Percentiles rank a stretch among this genome's conserved stretches.
Evolutionary conservation across 37 sponge, comb jelly and placozoan genomes (phyloP).

Genomic region (Geodia barretti): DNA sequence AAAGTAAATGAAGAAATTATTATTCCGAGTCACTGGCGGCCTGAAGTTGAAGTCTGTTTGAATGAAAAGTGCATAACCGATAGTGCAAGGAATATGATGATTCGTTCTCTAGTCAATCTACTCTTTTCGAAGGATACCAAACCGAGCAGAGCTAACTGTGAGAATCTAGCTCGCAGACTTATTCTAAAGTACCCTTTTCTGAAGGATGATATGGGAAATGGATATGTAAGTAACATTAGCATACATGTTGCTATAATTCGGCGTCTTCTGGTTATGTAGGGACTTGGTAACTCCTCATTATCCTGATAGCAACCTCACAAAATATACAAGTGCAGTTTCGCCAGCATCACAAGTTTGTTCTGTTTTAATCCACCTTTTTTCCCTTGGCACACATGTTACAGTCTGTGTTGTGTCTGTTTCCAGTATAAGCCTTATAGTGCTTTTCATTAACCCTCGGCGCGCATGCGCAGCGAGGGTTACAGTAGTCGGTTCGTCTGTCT

Average conservation of each 20-base stretch:
- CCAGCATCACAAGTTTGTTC: too few relatives aligned
- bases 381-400: too few relatives aligned
- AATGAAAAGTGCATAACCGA: not conserved
- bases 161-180: not conserved
- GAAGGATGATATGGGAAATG: slow-evolving; percentile 36
- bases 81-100: slow-evolving; percentile 7
- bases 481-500: not conserved
- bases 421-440: too few relatives aligned
- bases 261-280: too few relatives aligned
- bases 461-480: not conserved
- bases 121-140: not conserved
- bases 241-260: too few relatives aligned
- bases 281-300: too few relatives aligned
- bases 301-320: too few relatives aligned
- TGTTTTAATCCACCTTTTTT: too few relatives aligned
- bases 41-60: not conserved
- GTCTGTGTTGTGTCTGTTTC: too few relatives aligned
- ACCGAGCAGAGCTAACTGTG: not conserved
- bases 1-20: too few relatives aligned
- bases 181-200: slow-evolving; percentile 24
- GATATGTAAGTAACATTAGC: slow-evolving; percentile 43
- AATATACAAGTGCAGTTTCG: too few relatives aligned
- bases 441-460: not conserved
- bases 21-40: slow-evolving; percentile 39
- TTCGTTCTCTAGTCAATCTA: not conserved